phyloP scores from a whole-genome alignment of 2,888 invertebrate genomes.

The Pilophorus perplexus region DNA sequence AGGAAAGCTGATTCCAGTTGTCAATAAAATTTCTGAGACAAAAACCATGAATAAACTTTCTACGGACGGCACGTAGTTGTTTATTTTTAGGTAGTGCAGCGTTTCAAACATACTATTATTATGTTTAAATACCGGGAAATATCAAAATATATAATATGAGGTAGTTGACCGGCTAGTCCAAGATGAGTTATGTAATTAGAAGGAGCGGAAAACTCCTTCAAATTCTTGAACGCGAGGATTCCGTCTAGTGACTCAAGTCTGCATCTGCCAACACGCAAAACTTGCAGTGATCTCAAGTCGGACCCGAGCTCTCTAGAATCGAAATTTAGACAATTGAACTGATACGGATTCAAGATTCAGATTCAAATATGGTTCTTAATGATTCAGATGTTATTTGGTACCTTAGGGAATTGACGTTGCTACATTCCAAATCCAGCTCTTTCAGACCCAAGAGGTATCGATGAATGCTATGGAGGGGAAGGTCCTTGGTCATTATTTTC shows the following conservation, averaged over 20 bases:
- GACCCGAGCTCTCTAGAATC: slow-evolving; percentile 31
- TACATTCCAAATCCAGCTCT: slow-evolving; percentile 30
- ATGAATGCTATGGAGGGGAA: slow-evolving; percentile 30
- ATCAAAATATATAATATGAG: slow-evolving; percentile 18
- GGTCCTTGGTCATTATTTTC: slow-evolving; percentile 36
- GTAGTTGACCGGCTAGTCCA: slow-evolving; percentile 21
- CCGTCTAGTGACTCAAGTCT: slow-evolving; percentile 34
- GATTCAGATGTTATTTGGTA: no score
- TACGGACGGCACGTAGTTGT: background rate
- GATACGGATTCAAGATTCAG: no score
- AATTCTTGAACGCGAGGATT: slow-evolving; percentile 28
- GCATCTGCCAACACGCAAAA: slow-evolving; percentile 21
- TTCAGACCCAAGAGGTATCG: slow-evolving; percentile 25
- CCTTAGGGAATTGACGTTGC: slow-evolving; percentile 38
- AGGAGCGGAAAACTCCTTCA: slow-evolving; percentile 38
- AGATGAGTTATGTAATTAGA: slow-evolving; percentile 30
- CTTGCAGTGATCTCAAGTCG: slow-evolving; percentile 24
- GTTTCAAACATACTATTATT: background rate
- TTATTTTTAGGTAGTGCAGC: background rate
- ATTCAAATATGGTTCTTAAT: no score
- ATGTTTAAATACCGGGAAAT: slow-evolving; percentile 9
- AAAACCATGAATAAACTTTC: background rate
- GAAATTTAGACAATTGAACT: no score
- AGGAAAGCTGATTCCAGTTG: slow-evolving; percentile 37
- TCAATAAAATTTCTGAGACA: slow-evolving; percentile 28